Conservation (phyloP, 2,888 invertebrate genomes). For the Epistrophe grossulariae region DNA sequence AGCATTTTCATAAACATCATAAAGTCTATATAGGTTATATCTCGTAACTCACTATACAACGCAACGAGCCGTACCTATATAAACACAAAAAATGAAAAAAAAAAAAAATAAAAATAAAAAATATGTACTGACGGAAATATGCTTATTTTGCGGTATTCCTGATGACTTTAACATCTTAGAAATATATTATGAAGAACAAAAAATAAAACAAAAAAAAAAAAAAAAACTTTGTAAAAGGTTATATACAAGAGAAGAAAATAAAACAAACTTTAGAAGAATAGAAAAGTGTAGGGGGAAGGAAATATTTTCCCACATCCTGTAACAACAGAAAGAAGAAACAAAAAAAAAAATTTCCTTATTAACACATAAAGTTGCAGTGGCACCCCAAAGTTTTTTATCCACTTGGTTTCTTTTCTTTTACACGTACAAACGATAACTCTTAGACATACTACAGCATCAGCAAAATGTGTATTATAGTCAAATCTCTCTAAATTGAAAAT, state of each 20-base stretch:
- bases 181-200: not conserved
- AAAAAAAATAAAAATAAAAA: not conserved
- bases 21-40: not conserved
- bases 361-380: conserved; percentile 23
- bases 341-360: conserved; percentile 42
- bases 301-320: conserved; percentile 17
- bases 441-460: not conserved
- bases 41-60: conserved; percentile 13
- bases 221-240: not conserved
- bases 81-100: not conserved
- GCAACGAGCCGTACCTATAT: not conserved
- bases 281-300: not conserved
- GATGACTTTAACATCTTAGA: conserved; percentile 25
- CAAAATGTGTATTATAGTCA: not conserved
- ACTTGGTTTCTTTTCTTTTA: conserved; percentile 19
- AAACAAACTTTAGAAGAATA: conserved; percentile 2
- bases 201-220: not conserved
- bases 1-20: conserved; percentile 16
- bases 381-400: not conserved
- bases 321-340: not conserved
- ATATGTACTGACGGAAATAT: conserved; percentile 15
- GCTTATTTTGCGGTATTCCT: conserved; percentile 28
- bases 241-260: conserved; percentile 18
- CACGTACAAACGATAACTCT: not conserved
- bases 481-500: not conserved